These are phyloP conservation scores for Bugulina stolonifera DNA, from an alignment of 2,888 invertebrate genomes.

Conservation along the genomic window DNA sequence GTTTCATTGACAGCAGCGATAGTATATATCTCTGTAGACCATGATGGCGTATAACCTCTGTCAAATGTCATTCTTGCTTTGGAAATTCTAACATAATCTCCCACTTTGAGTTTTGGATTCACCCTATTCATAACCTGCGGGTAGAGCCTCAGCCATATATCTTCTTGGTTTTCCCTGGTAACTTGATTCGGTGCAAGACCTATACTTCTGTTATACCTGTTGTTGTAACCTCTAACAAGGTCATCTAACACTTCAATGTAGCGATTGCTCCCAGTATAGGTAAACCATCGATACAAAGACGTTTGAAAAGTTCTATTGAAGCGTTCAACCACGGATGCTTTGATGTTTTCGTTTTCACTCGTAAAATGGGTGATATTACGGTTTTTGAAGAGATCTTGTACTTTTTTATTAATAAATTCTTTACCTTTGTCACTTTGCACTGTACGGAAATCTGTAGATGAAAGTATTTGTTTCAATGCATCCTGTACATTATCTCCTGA, in stretches of 20 bases:
- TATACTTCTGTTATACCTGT: neutral
- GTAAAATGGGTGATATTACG: neutral
- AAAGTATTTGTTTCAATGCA: neutral
- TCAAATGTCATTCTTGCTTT: neutral
- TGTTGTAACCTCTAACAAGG: too few species aligned
- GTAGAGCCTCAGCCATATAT: neutral
- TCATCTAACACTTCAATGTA: too few species aligned
- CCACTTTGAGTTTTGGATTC: neutral
- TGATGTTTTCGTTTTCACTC: neutral
- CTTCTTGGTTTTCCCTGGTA: neutral
- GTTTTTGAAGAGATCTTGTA: neutral
- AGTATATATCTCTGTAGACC: neutral
- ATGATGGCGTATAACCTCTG: neutral
- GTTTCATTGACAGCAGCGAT: neutral
- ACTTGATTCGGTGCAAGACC: neutral
- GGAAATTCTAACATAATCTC: neutral
- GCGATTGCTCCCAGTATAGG: too few species aligned
- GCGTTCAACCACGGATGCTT: constrained; percentile 3
- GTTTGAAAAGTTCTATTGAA: too few species aligned
- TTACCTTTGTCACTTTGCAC: constrained; percentile 4
- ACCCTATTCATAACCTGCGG: neutral
- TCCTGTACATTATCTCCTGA: neutral
- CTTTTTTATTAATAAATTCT: neutral
- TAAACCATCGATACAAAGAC: too few species aligned
- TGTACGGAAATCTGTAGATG: neutral